Evolutionary conservation across 2,888 invertebrate species (phyloP).

Genomic region (Parnassius glacialis): DNA sequence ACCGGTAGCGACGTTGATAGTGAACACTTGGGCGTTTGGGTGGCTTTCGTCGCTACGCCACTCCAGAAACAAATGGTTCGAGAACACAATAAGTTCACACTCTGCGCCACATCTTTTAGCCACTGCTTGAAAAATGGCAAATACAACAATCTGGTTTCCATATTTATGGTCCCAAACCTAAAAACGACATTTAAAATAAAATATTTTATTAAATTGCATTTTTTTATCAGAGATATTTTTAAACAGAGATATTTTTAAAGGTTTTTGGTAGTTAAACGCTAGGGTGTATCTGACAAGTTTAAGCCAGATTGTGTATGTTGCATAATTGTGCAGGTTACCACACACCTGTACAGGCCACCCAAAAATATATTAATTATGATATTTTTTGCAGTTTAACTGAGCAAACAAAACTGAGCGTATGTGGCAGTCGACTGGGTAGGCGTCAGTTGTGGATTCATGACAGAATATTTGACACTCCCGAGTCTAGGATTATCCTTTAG

Average conservation of each 20-base stretch:
- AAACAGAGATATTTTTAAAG: neutral
- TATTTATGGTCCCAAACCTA: constrained; percentile 49
- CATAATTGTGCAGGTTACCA: too few species aligned
- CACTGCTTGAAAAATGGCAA: constrained; percentile 54
- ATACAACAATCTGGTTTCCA: constrained; percentile 47
- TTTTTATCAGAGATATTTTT: neutral
- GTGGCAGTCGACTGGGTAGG: too few species aligned
- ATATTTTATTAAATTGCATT: neutral
- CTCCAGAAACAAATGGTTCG: constrained; percentile 60
- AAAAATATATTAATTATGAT: too few species aligned
- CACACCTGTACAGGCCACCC: too few species aligned
- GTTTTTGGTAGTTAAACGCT: too few species aligned
- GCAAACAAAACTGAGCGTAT: too few species aligned
- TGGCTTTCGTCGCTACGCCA: constrained; percentile 43
- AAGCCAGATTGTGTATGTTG: too few species aligned
- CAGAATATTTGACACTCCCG: too few species aligned
- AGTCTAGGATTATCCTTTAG: too few species aligned
- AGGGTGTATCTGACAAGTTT: too few species aligned
- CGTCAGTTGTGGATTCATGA: too few species aligned
- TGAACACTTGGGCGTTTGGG: constrained; percentile 34
- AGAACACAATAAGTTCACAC: constrained; percentile 55
- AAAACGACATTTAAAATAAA: constrained; percentile 14
- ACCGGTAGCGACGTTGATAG: constrained; percentile 51
- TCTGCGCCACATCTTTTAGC: constrained; percentile 52
- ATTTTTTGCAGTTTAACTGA: too few species aligned